Evolutionary conservation across 35 echinoderm and acorn worm genomes (phyloP), one percentile per base, ranked within the genome.

Genomic region (Apostichopus parvimensis): DNA sequence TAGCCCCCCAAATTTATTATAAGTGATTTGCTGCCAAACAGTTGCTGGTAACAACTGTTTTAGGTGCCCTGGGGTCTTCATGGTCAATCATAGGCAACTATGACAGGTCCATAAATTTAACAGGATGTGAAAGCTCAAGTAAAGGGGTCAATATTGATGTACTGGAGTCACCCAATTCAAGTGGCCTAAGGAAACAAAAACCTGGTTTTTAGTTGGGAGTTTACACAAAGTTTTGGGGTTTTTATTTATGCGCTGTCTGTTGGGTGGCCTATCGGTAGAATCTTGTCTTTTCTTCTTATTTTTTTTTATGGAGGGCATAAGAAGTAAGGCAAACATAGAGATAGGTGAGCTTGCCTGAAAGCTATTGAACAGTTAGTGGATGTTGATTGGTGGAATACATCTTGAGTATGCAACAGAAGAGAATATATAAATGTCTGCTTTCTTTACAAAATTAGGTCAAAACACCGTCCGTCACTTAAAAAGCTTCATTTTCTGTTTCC

Each of bases 51-150:
- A 75, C 71, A 75, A 75, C 17, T 61, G 58, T 61, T 61, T 22
- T n/a, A 75, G 71, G 17, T 75, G 71, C 71, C 64, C 71, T 75
- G 71, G 71, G 71, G 71, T 75, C 71, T n/a, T 75, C 71, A 8
- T 75, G 71, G 71, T 75, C 71, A 75, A 75, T 61, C 58, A 61
- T 61, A 75, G 20, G 6, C 21, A 75, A 7, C 14, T 18, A 75
- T 75, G 71, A 75, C 71, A 75, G 71, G 15, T n/a, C 71, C 17
- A 75, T 75, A 75, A 75, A 75, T 75, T 61, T 75, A 75, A 75
- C 6, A 22, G 20, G 17, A 75, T 75, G n/a, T 4, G 71, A 75
- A 75, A 75, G 15, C 71, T 75, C 71, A 20, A 68, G 20, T 20
- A 24, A 75, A 22, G 13, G 5, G 71, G 71, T 75, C 71, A 75